Conservation (phyloP, 2,888 invertebrate genomes). For the Palloptera scutellata region DNA sequence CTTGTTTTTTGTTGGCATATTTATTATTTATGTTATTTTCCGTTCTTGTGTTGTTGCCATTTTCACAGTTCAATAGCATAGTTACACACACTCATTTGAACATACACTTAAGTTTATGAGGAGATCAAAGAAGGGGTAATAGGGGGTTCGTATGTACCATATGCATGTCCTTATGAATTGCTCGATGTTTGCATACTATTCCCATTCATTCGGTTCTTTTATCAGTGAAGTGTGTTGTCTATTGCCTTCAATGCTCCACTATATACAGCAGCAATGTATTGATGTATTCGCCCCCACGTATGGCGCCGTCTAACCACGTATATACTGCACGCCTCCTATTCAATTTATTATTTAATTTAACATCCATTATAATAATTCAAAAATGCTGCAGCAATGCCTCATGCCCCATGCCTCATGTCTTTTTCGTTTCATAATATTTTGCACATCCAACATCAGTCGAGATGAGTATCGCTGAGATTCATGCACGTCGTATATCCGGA, state of each 20-base stretch:
- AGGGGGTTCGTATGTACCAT: too few relatives aligned
- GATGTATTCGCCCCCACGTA: neutral
- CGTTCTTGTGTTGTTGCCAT: neutral
- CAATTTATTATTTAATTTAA: constrained; percentile 32
- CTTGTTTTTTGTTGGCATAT: constrained; percentile 5
- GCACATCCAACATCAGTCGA: neutral
- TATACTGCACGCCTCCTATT: constrained; percentile 8
- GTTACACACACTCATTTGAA: neutral
- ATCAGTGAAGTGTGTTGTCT: too few relatives aligned
- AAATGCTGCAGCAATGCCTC: neutral
- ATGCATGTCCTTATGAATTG: too few relatives aligned
- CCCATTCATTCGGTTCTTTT: too few relatives aligned
- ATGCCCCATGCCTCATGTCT: neutral
- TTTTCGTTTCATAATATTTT: neutral
- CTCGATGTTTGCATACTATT: too few relatives aligned
- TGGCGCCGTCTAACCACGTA: neutral
- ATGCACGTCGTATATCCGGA: constrained; percentile 13
- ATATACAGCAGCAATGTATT: too few relatives aligned
- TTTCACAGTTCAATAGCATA: constrained; percentile 2
- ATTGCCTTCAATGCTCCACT: too few relatives aligned
- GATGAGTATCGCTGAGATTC: constrained; percentile 26
- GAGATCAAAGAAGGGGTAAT: too few relatives aligned
- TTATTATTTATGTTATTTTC: constrained; percentile 4
- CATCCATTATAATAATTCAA: constrained; percentile 29
- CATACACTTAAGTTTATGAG: too few relatives aligned